Evolutionary conservation across 2,888 invertebrate species (phyloP).

Genomic region (Eumerus sabulonum): DNA sequence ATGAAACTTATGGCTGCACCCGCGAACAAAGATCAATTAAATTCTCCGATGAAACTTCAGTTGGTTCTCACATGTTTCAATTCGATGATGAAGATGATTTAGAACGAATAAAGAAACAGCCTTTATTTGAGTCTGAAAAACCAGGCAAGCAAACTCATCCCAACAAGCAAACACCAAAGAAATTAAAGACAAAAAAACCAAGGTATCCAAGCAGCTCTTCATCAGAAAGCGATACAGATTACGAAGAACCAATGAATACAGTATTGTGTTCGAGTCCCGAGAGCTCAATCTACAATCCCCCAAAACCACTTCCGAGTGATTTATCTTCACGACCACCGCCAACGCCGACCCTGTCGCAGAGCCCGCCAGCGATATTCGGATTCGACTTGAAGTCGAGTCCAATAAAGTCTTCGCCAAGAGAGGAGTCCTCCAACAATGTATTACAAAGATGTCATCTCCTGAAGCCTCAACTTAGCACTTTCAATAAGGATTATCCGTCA

Average conservation of each 20-base stretch:
- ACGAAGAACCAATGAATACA: neutral
- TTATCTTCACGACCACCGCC: conserved; percentile 7
- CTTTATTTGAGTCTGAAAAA: conserved; percentile 14
- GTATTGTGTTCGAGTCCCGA: no score
- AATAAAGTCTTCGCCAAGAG: neutral
- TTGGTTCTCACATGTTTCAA: conserved; percentile 43
- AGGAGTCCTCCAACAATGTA: neutral
- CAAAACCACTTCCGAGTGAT: neutral
- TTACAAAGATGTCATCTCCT: neutral
- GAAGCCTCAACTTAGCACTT: neutral
- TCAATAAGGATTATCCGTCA: neutral
- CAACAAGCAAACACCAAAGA: neutral
- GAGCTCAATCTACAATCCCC: no score
- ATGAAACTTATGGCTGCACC: neutral
- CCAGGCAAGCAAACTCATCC: neutral
- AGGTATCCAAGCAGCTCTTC: conserved; percentile 6
- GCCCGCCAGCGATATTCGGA: conserved; percentile 16
- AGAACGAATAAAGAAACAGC: neutral
- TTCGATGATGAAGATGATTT: conserved; percentile 42
- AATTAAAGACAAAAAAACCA: conserved; percentile 9
- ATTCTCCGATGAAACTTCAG: conserved; percentile 71
- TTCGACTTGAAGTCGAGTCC: conserved; percentile 21
- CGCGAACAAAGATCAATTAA: conserved; percentile 71
- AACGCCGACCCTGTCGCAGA: neutral
- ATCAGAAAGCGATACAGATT: conserved; percentile 34